Conservation (phyloP, 2,888 invertebrate genomes). For the Cinara cedri region DNA sequence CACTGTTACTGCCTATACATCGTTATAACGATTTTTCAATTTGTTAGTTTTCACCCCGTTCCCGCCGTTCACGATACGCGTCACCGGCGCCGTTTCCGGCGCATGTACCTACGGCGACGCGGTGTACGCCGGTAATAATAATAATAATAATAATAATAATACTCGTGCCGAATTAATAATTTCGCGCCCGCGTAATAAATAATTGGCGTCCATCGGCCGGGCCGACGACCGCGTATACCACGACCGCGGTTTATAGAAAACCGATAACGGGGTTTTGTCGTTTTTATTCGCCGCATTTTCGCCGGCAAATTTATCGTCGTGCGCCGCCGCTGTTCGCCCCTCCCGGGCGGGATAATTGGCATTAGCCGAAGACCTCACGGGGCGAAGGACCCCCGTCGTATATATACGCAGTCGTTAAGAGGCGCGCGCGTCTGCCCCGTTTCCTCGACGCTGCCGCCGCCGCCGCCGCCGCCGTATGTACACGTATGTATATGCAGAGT, state of each 20-base stretch:
- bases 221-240: neutral
- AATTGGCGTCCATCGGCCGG: constrained; percentile 22
- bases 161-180: neutral
- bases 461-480: neutral
- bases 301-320: constrained; percentile 20
- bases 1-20: too few relatives aligned
- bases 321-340: neutral
- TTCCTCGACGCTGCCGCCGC: neutral
- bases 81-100: too few relatives aligned
- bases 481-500: neutral
- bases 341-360: constrained; percentile 37
- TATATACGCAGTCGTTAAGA: too few relatives aligned
- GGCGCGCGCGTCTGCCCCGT: too few relatives aligned
- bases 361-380: constrained; percentile 44
- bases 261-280: constrained; percentile 38
- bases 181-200: neutral
- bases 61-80: too few relatives aligned
- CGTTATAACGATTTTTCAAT: too few relatives aligned
- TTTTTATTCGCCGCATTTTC: constrained; percentile 19
- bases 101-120: too few relatives aligned
- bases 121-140: neutral
- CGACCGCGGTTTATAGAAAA: neutral
- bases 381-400: neutral
- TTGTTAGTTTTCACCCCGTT: too few relatives aligned
- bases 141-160: neutral